These are phyloP conservation scores for Dipodomys merriami DNA, from an alignment of 2,113 vertebrate species.

Conservation along the genomic window DNA sequence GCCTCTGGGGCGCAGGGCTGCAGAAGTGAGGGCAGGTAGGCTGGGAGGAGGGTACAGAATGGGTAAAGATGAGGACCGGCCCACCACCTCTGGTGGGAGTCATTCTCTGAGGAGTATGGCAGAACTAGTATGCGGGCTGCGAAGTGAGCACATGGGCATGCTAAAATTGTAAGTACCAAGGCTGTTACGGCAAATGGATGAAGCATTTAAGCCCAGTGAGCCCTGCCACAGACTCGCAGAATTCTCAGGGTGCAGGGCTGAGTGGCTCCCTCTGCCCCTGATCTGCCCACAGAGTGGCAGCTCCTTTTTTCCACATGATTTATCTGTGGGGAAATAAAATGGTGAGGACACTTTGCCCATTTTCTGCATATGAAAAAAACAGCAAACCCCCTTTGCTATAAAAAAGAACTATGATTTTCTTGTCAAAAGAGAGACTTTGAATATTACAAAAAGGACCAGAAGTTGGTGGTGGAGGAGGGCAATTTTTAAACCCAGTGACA, in stretches of 20 bases:
- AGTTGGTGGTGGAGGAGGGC: not conserved
- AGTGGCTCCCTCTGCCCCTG: not conserved
- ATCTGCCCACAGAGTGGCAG: slow-evolving; percentile 1
- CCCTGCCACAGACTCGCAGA: slow-evolving; percentile 11
- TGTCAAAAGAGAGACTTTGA: not conserved
- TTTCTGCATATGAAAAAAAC: not conserved
- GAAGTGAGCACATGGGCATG: not conserved
- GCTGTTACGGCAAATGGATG: not conserved
- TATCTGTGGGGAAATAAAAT: not conserved
- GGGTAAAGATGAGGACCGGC: not conserved
- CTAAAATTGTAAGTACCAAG: not conserved
- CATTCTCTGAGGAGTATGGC: not conserved
- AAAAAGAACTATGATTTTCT: not conserved
- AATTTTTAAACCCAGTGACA: slow-evolving; percentile 39
- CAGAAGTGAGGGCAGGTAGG: not conserved
- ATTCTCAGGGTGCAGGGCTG: slow-evolving; percentile 13
- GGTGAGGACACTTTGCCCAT: not conserved
- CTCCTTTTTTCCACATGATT: not conserved
- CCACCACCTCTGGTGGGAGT: not conserved
- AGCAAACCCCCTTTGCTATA: not conserved
- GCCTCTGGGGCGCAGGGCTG: not conserved
- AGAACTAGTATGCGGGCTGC: not conserved
- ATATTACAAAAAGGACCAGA: not conserved
- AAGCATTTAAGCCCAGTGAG: not conserved
- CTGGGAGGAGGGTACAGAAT: not conserved